Conservation (phyloP, 2,113 vertebrate species). For the Syngnathus floridae region DNA sequence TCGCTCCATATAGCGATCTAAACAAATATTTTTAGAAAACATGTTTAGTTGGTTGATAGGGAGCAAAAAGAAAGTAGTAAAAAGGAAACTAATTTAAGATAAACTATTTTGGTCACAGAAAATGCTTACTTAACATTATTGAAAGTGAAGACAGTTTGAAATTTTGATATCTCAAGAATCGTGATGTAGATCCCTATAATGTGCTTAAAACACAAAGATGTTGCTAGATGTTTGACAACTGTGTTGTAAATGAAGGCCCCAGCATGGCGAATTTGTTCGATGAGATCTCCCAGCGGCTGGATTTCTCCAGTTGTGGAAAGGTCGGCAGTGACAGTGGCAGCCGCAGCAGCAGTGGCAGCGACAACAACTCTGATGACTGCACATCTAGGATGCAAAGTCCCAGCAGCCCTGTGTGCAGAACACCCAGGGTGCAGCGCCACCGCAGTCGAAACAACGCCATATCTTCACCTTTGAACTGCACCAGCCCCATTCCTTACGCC, state of each 20-base stretch:
- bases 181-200: neutral
- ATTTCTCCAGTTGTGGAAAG: slow-evolving; percentile 79
- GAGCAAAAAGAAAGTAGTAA: neutral
- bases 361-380: slow-evolving; percentile 54
- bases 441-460: slow-evolving; percentile 24
- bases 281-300: slow-evolving; percentile 68
- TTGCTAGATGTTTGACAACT: neutral
- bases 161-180: neutral
- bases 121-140: neutral
- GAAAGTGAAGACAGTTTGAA: neutral
- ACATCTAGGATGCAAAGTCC: neutral
- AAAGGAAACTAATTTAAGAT: too few species aligned
- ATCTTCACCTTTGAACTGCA: slow-evolving; percentile 47
- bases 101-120: too few species aligned
- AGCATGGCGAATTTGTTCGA: slow-evolving; percentile 54
- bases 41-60: neutral
- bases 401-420: slow-evolving; percentile 38
- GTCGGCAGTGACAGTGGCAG: slow-evolving; percentile 61
- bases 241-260: slow-evolving; percentile 7
- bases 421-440: slow-evolving; percentile 48
- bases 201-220: neutral
- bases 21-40: neutral
- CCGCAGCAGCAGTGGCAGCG: slow-evolving; percentile 52
- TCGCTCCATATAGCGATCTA: neutral
- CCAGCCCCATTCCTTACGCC: slow-evolving; percentile 71